A percentile compares a stretch with the other conserved stretches of the same genome.
These are phyloP conservation scores for Hemicentrotus pulcherrimus DNA, from an alignment of 35 echinoderm and acorn worm species.

Conservation along the genomic window DNA sequence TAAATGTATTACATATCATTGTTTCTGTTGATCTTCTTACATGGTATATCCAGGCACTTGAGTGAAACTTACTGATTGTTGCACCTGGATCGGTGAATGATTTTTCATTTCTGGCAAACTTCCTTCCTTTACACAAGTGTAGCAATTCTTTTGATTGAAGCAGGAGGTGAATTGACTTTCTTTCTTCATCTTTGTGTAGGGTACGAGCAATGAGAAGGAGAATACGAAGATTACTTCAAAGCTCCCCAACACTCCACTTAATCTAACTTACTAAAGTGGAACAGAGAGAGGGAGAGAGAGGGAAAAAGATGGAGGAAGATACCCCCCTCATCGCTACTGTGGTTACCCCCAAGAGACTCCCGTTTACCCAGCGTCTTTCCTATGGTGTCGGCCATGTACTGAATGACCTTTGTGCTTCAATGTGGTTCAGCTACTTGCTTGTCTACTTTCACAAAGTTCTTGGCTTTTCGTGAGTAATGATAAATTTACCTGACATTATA, in stretches of 20 bases:
- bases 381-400: constrained; percentile 97
- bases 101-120: neutral
- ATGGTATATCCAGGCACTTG: no score
- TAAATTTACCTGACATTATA: no score
- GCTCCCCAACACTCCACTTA: neutral
- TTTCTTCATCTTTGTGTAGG: neutral
- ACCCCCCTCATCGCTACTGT: neutral
- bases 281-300: neutral
- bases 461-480: constrained; percentile 83
- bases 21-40: no score
- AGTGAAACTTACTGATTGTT: neutral
- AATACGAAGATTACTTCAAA: neutral
- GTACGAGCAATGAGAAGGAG: neutral
- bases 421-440: constrained; percentile 98
- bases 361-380: constrained; percentile 61
- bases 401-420: constrained; percentile 96
- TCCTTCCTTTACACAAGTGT: neutral
- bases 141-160: neutral
- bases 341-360: constrained; percentile 45
- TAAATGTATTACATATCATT: no score
- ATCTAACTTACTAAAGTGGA: neutral
- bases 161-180: neutral
- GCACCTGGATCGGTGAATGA: no score
- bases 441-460: constrained; percentile 93
- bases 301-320: neutral